phyloP scores from a whole-genome alignment of 2,888 invertebrate genomes.

The Ophion slaviceki region DNA sequence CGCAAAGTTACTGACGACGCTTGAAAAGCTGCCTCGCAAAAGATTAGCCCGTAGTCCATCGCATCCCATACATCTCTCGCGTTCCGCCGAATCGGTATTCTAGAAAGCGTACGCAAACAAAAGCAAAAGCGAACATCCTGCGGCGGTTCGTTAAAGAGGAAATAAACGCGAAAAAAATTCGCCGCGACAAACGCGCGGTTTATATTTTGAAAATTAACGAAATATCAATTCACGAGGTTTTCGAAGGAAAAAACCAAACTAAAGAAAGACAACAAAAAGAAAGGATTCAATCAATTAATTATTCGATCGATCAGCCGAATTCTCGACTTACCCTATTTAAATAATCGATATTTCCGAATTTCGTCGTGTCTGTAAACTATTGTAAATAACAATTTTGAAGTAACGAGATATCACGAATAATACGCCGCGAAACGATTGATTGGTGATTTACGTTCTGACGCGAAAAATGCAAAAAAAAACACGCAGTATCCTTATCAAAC shows the following conservation, averaged over 20 bases:
- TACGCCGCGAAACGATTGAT: conserved; percentile 30
- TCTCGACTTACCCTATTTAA: conserved; percentile 39
- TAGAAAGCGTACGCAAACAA: conserved; percentile 81
- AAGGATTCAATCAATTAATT: not conserved
- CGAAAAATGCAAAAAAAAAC: conserved; percentile 2
- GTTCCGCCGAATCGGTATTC: conserved; percentile 98
- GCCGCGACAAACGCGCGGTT: not conserved
- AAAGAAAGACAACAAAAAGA: not conserved
- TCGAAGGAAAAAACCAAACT: not conserved
- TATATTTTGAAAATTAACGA: conserved; percentile 12
- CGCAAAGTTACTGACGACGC: conserved; percentile 91
- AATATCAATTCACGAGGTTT: conserved; percentile 21
- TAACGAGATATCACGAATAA: conserved; percentile 32
- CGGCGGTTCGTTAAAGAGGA: conserved; percentile 2
- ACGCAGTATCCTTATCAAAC: conserved; percentile 30
- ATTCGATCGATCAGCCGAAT: conserved; percentile 14
- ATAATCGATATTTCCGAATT: conserved; percentile 49
- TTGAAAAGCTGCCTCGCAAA: conserved; percentile 97
- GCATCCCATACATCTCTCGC: conserved; percentile 97
- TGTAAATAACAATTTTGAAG: conserved; percentile 50
- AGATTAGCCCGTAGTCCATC: conserved; percentile 98
- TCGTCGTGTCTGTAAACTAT: conserved; percentile 49
- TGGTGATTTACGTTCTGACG: conserved; percentile 41
- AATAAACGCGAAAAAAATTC: not conserved
- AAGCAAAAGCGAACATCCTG: conserved; percentile 5